Evolutionary conservation across 2,888 invertebrate species (phyloP), one percentile per base, ranked within the genome.

Genomic region (Orgyia antiqua): DNA sequence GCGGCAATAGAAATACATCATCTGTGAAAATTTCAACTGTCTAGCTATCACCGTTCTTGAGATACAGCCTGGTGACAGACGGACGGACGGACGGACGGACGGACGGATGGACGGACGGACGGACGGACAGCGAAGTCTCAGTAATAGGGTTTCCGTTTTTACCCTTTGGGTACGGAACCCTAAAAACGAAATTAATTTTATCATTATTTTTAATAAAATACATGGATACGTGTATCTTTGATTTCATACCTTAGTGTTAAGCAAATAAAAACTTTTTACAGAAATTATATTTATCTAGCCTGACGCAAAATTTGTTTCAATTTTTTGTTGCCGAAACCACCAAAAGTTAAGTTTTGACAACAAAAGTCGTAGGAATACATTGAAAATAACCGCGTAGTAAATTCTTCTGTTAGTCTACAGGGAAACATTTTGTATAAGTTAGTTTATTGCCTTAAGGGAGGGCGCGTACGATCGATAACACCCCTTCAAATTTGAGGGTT

Each of bases 381-480:
- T 27, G 8, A 29, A 39, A 46, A 51, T 44, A 55, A 51, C 36
- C 51, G 36, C 35, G 12, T 24, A 38, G 38, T 42, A 37, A 45
- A 55, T 45, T 55, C 31, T 51, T 36, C 24, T 15, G 19, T 37
- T 31, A 30, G 28, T 36, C 36, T 29, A 31, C 33, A 10, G 38
- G 39, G 40, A 27, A 37, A 31, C 42, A 48, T 51, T n/a, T 44
- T 42, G 36, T 48, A 32, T 51, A 48, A 52, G 40, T 51, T 39
- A 51, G 42, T 42, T 40, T 41, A 26, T 20, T 30, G 35, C 40
- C 52, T 31, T 21, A 29, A 31, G 38, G 30, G 25, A 5, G 11
- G 25, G 29, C 36, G 36, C 12, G 24, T n/a, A 28, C 50, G 56
- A 40, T 51, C 51, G 51, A 51, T 55, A 51, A 10, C 45, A 41